Conservation (phyloP, 2,113 vertebrate species). For the Antennarius striatus region DNA sequence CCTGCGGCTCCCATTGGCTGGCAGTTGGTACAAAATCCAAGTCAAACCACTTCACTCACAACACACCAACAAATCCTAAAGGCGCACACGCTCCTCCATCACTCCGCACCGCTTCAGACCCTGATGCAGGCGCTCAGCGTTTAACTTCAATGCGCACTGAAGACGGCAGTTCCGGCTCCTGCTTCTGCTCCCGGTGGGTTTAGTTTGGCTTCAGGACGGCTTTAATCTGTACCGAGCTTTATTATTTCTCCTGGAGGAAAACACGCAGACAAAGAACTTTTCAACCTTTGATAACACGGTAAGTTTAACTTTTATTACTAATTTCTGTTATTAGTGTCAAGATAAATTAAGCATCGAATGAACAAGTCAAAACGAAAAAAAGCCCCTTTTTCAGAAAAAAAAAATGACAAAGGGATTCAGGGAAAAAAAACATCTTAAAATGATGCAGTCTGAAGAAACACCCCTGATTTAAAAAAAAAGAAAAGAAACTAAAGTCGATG, state of each 20-base stretch:
- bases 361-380: no score
- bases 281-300: constrained; percentile 39
- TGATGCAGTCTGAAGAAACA: no score
- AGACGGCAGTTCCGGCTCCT: constrained; percentile 12
- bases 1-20: constrained; percentile 79
- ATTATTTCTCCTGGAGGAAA: constrained; percentile 55
- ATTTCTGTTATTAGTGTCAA: constrained; percentile 13
- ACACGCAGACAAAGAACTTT: constrained; percentile 61
- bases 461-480: no score
- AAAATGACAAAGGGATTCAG: background rate
- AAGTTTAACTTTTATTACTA: constrained; percentile 27
- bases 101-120: constrained; percentile 55
- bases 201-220: constrained; percentile 51
- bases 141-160: constrained; percentile 42
- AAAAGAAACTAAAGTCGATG: background rate
- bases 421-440: background rate
- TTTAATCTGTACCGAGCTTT: constrained; percentile 38
- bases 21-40: constrained; percentile 81
- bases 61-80: constrained; percentile 76
- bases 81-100: constrained; percentile 68
- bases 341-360: no score
- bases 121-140: constrained; percentile 52
- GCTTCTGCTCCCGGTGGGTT: constrained; percentile 31
- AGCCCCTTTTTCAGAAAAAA: background rate
- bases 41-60: constrained; percentile 75